Percentiles rank a stretch among this genome's conserved stretches.
Conservation (phyloP, 2,797 vertebrate genomes). For the Pyrocephalus nanus region DNA sequence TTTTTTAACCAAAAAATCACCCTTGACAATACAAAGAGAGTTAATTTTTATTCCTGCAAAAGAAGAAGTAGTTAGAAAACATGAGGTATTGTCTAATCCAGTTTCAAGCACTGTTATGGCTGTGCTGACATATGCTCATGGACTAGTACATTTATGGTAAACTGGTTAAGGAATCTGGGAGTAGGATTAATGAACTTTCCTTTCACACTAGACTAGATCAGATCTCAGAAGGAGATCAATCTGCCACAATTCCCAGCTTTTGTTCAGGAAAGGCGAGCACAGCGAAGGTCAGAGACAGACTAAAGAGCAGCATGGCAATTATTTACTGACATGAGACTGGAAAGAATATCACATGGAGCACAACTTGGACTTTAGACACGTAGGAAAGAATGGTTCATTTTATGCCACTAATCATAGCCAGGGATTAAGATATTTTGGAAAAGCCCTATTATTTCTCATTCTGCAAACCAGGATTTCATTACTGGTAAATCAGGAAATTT, state of each 20-base stretch:
- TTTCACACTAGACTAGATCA: constrained; percentile 24
- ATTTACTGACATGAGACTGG: constrained; percentile 57
- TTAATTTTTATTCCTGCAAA: not conserved
- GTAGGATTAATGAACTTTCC: constrained; percentile 8
- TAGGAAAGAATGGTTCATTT: constrained; percentile 64
- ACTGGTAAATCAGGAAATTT: constrained; percentile 27
- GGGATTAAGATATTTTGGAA: constrained; percentile 67
- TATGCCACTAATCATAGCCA: constrained; percentile 54
- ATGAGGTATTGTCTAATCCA: not conserved
- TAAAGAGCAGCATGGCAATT: constrained; percentile 22
- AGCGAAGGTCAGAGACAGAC: constrained; percentile 15
- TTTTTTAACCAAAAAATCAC: not conserved
- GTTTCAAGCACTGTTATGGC: constrained; percentile 19
- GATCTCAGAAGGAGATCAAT: constrained; percentile 12
- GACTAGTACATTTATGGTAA: not conserved
- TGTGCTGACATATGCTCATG: not conserved
- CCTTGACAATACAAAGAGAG: not conserved
- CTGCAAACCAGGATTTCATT: constrained; percentile 51
- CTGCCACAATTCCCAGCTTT: not conserved
- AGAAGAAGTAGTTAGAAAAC: not conserved
- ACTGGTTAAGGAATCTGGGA: not conserved
- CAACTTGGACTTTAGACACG: constrained; percentile 10
- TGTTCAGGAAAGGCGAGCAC: not conserved
- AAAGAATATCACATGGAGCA: constrained; percentile 58
- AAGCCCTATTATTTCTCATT: constrained; percentile 51